Conservation (phyloP, 92 coral and sea anemone species). For the Siderastrea radians region DNA sequence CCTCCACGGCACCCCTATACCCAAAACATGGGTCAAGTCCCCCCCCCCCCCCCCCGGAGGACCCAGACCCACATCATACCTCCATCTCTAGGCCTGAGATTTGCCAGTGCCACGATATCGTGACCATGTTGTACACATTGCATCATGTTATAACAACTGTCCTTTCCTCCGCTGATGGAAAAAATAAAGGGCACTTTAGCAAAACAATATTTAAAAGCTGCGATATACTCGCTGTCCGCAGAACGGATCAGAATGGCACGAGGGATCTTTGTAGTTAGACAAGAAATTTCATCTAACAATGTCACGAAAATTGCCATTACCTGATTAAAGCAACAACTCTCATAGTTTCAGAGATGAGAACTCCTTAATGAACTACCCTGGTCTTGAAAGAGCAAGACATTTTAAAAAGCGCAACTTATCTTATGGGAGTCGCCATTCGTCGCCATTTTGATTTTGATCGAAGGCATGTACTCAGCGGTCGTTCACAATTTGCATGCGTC, state of each 20-base stretch:
- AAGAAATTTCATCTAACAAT: neutral
- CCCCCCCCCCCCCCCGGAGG: neutral
- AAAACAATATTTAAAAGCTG: neutral
- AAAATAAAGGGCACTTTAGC: neutral
- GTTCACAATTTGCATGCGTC: neutral
- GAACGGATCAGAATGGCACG: neutral
- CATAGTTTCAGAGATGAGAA: constrained; percentile 48
- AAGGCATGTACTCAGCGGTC: neutral
- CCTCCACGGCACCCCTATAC: no score
- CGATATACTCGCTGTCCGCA: neutral
- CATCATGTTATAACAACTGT: constrained; percentile 98
- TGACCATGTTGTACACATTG: constrained; percentile 94
- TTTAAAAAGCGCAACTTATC: neutral
- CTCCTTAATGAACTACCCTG: neutral
- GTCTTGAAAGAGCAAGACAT: neutral
- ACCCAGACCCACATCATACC: constrained; percentile 55
- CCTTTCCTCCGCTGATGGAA: constrained; percentile 91
- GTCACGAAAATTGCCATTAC: constrained; percentile 32
- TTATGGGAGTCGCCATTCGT: constrained; percentile 29
- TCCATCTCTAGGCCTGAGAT: constrained; percentile 86
- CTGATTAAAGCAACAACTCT: constrained; percentile 94
- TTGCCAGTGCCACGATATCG: constrained; percentile 92
- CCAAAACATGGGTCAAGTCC: no score
- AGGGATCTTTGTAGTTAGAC: neutral
- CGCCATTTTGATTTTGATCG: constrained; percentile 11